Base-by-base conservation (phyloP, 2,113 vertebrate species). In the Hippoglossus stenolepis region DNA sequence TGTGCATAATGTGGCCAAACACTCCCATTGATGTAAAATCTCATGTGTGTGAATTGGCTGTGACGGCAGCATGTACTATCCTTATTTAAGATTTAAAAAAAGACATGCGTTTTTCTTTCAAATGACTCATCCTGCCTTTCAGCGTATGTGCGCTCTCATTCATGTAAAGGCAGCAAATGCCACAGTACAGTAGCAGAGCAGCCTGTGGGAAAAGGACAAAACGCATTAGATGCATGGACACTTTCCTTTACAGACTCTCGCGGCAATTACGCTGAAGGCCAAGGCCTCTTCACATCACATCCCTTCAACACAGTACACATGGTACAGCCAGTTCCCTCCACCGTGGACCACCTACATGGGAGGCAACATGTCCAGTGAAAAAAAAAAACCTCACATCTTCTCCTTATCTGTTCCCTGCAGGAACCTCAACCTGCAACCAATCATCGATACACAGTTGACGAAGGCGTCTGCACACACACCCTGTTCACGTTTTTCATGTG, bases 161-260 rank as follows among this genome's bases (percentile, higher is more conserved):
- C 81, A 20, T 85, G 73, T 67, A 56, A 84, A 81, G 43, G 59
- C 65, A 74, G 72, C 43, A 77, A 47, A 84, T 82, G 80, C 61
- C 87, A 85, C 60, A 70, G 81, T 79, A 64, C 80, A 82, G 79
- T 75, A 63, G 66, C 77, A 51, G 62, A 84, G 60, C 28, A 64
- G 82, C 84, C 85, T 85, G 65, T 59, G 70, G 88, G 83, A 60
- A 84, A 84, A 80, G 60, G 70, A 79, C 80, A 89, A 83, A 90
- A 84, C 23, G 49, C 53, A 90, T 92, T 88, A 90, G 70, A 74
- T 87, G 85, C 85, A 87, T 90, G 81, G 82, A 88, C 84, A 84
- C 83, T 88, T 87, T 86, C 58, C 58, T 85, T 68, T 77, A 68
- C 68, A 79, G 35, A 79, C 63, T 88, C 80, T 84, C 6, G 20